Evolutionary conservation across 2,888 invertebrate species (phyloP), one percentile per base, ranked within the genome.

Genomic region (Andricus quercusramuli): DNA sequence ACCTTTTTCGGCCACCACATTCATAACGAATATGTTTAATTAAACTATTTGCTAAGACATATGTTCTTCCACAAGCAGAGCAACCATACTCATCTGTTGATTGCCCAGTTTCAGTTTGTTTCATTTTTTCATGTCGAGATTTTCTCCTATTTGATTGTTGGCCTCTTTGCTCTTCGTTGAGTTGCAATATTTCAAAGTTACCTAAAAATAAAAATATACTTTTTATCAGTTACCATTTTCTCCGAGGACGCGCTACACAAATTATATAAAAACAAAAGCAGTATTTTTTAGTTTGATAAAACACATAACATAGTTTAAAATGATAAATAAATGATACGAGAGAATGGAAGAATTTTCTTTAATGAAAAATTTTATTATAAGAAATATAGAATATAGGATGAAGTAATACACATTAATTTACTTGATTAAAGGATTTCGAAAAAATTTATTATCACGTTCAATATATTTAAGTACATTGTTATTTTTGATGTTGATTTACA

Each of bases 1-100:
- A 93, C 79, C 86, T 85, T n/a, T 91, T 90, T 78, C 90, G 90
- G 25, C 91, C 91, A 4, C 92, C 93, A 85, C 93, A 93, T 83
- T 93, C 93, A 80, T 91, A 93, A 80, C 91, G 93, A 83, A 91
- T 86, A 81, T 93, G 93, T 62, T 91, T 89, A 20, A 86, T 86
- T 2, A 93, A 87, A 80, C 88, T 91, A 47, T 90, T 86, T 78
- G 90, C 90, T 82, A 90, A 87, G 32, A 89, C 89, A 86, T 93
- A 93, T 13, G 82, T 86, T 83, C 90, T 90, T 22, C 89, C 90
- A 85, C 93, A 93, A 62, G 86, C 88, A 20, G 87, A 87, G 79
- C 93, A 93, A 78, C 66, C 77, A 44, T 44, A 68, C 44, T 68
- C 44, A 15, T 44, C 67, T n/a, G 6, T 56, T 20, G 56, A 56